Evolutionary conservation across 2,113 vertebrate genomes (phyloP), one percentile per base, ranked within the genome.

Genomic region (Cairina moschata): DNA sequence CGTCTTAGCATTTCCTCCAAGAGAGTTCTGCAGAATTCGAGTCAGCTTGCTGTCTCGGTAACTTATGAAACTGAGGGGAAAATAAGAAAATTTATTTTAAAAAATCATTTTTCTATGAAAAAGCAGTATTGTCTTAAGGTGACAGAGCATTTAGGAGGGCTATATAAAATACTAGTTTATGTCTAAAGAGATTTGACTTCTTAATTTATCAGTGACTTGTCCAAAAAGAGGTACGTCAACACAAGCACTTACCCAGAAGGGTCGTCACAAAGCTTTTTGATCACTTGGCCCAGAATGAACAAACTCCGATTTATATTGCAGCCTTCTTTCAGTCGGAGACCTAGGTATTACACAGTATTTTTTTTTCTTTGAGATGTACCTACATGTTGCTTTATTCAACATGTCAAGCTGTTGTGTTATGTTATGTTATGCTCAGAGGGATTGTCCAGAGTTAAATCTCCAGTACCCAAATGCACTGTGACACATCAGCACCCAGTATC

Each of bases 11-110:
- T 99, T 99, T 69, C 99, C 99, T 76, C 99, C 99, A 92, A 99
- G 96, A 6, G 99, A 99, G 90, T 99, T 99, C 94, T 99, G 99
- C 14, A 99, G 98, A 97, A 99, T 99, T 69, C 99, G 97, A n/a
- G 99, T 99, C 18, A 99, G 97, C 48, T 99, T 99, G 95, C 99
- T 99, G 91, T 99, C 99, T 96, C 99, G 98, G 97, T 99, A 99
- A 97, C 99, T 99, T 81, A 98, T 99, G 96, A 99, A 99, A 44
- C 98, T 98, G 54, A 97, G 67, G 17, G 44, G 75, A 46, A 38
- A 59, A 34, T 4, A 40, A 73, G 50, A 77, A 31, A 38, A 65
- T n/a, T n/a, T n/a, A n/a, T n/a, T 50, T 6, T 13, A 23, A 50
- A 50, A 12, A 23, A 11, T 50, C 46, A 50, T 50, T 50, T 50